Percentiles rank a stretch among this genome's conserved stretches.
Evolutionary conservation across 2,113 vertebrate species (phyloP).

Genomic region (Passer domesticus): DNA sequence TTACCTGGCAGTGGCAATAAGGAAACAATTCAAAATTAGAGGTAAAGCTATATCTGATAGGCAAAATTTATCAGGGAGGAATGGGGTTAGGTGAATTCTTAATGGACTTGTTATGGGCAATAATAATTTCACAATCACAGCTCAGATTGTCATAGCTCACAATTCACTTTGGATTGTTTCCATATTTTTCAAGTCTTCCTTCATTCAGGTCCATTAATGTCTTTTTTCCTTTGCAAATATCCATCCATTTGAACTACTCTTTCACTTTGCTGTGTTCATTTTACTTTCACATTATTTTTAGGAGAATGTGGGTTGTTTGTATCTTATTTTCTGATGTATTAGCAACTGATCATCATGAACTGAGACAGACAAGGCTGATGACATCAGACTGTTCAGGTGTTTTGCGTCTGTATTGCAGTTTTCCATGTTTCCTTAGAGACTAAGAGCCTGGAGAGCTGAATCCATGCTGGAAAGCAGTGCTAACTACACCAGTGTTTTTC

Average conservation of each 20-base stretch:
- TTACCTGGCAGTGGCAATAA: not conserved
- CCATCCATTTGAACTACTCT: not conserved
- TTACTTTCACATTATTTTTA: not conserved
- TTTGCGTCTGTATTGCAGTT: not conserved
- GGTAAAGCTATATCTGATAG: not conserved
- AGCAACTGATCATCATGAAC: not conserved
- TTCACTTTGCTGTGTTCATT: not conserved
- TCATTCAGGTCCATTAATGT: not conserved
- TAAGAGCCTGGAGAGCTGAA: not conserved
- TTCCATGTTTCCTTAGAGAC: not conserved
- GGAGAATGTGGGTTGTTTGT: not conserved
- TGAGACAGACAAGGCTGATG: fast-evolving
- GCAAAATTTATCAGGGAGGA: not conserved
- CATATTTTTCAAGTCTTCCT: not conserved
- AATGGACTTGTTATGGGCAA: not conserved
- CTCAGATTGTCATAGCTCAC: not conserved
- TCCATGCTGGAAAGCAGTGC: not conserved
- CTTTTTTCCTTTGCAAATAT: not conserved
- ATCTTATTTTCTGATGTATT: not conserved
- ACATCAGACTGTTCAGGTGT: not conserved
- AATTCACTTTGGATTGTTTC: not conserved
- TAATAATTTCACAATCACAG: not conserved
- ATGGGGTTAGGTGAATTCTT: not conserved
- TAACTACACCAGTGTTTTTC: not conserved
- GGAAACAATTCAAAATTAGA: not conserved